These are phyloP conservation scores for Aporophyla lueneburgensis DNA, from an alignment of 2,888 invertebrate species.

Conservation along the genomic window DNA sequence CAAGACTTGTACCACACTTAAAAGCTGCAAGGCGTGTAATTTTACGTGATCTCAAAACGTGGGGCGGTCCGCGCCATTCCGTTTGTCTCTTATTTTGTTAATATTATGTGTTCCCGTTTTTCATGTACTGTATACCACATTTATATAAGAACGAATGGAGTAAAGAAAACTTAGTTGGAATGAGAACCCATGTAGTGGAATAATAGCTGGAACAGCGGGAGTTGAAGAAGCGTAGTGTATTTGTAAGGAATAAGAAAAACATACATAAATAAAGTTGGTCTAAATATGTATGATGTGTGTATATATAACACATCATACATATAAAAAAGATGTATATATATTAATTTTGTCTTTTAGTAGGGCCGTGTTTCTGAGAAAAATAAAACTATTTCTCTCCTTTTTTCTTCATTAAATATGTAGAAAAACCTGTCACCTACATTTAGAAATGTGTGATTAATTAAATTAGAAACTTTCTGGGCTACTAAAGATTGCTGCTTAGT, in stretches of 20 bases:
- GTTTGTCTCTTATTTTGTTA: constrained; percentile 77
- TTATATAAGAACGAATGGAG: constrained; percentile 23
- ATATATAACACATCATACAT: too few relatives aligned
- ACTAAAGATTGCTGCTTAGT: not conserved
- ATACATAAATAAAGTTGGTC: not conserved
- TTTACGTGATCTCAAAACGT: constrained; percentile 81
- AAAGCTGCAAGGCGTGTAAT: constrained; percentile 80
- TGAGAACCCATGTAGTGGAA: not conserved
- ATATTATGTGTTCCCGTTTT: constrained; percentile 64
- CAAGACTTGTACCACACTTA: constrained; percentile 65
- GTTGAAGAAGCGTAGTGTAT: not conserved
- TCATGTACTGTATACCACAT: constrained; percentile 37
- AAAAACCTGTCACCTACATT: not conserved
- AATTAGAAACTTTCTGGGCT: not conserved
- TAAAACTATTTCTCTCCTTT: not conserved
- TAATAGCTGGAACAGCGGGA: not conserved
- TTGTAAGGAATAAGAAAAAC: not conserved
- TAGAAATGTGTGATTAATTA: not conserved
- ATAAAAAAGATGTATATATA: too few relatives aligned
- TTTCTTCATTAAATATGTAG: not conserved
- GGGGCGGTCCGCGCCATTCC: constrained; percentile 70
- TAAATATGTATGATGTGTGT: not conserved
- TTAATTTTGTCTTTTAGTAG: not conserved
- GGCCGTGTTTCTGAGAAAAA: not conserved
- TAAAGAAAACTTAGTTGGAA: constrained; percentile 18